A percentile compares a stretch with the other conserved stretches of the same genome.
Conservation (phyloP, 1,140 invertebrate species). For the Metopolophium dirhodum region DNA sequence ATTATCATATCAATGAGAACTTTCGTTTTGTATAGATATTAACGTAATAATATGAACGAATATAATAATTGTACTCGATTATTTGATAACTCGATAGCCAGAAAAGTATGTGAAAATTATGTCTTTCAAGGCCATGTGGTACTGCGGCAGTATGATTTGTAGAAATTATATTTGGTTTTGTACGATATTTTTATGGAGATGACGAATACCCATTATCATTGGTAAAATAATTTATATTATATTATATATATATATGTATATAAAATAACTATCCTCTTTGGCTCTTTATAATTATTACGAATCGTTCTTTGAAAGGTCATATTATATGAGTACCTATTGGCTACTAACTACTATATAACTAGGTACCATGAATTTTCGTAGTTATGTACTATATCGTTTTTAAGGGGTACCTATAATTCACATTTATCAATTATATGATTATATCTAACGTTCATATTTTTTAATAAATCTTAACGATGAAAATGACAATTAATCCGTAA, state of each 20-base stretch:
- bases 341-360: background rate
- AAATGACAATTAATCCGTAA: background rate
- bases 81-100: background rate
- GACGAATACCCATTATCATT: background rate
- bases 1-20: background rate
- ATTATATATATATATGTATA: background rate
- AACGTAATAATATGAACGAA: background rate
- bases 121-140: background rate
- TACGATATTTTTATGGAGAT: background rate
- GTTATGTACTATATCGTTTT: background rate
- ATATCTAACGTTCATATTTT: background rate
- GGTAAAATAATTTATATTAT: background rate
- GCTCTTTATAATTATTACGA: constrained; percentile 3
- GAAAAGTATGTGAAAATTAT: background rate
- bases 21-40: background rate
- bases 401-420: background rate
- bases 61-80: background rate
- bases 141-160: background rate
- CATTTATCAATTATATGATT: too few relatives aligned
- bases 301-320: background rate
- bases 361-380: background rate
- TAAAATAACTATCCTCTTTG: background rate
- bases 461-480: background rate
- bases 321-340: background rate
- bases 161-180: background rate